Percentiles rank a stretch among this genome's conserved stretches.
Conservation (phyloP, 2,888 invertebrate species). For the Metacarcinus magister region DNA sequence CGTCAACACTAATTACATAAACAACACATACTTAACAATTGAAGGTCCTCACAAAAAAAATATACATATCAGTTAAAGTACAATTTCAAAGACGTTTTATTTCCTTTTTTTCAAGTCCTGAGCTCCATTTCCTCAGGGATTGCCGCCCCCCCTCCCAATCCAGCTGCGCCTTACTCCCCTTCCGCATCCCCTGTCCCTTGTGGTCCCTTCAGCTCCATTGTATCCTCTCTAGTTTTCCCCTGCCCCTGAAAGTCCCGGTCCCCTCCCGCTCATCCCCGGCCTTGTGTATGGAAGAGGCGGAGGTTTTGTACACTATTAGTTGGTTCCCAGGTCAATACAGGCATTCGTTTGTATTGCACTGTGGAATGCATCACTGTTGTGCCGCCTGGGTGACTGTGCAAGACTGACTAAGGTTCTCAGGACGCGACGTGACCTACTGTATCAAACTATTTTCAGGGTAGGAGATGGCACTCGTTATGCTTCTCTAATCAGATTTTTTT, state of each 20-base stretch:
- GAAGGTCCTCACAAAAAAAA: too few relatives aligned
- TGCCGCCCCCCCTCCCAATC: background rate
- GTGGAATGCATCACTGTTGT: too few relatives aligned
- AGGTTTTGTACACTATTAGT: too few relatives aligned
- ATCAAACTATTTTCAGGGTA: too few relatives aligned
- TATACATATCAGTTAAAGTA: too few relatives aligned
- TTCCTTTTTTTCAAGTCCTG: background rate
- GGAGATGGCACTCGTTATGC: too few relatives aligned
- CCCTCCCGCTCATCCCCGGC: background rate
- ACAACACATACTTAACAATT: background rate
- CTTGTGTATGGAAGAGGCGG: background rate
- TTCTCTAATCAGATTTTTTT: too few relatives aligned
- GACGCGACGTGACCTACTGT: too few relatives aligned
- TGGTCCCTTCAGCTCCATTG: background rate
- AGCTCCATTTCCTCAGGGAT: background rate
- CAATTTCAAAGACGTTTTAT: background rate
- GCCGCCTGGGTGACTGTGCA: too few relatives aligned
- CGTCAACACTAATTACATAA: background rate
- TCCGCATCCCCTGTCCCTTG: background rate
- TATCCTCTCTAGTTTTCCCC: background rate
- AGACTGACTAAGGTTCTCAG: too few relatives aligned
- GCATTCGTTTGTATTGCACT: too few relatives aligned
- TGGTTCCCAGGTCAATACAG: too few relatives aligned
- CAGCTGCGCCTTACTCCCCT: background rate
- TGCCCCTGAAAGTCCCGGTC: background rate